Evolutionary conservation across 2,888 invertebrate genomes (phyloP).

Genomic region (Ormyrus rosae): DNA sequence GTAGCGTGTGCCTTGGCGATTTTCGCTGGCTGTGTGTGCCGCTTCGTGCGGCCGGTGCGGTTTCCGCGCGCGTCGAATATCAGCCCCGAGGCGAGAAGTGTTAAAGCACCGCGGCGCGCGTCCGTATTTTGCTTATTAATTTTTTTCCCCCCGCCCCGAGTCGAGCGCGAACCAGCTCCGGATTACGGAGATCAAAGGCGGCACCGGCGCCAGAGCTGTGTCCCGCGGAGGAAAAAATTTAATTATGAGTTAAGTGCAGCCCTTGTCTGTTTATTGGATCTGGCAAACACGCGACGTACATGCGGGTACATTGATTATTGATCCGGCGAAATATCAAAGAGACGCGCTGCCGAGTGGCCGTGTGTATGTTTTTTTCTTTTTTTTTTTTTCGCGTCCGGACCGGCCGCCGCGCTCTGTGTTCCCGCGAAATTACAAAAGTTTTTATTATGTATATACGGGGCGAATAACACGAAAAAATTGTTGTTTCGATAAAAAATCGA

Average conservation of each 20-base stretch:
- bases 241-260: conserved; percentile 51
- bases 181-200: conserved; percentile 53
- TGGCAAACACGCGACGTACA: background rate
- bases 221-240: conserved; percentile 39
- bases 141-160: conserved; percentile 16
- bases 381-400: no score
- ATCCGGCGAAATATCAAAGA: conserved; percentile 8
- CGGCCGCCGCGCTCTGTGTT: no score
- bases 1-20: conserved; percentile 29
- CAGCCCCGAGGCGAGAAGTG: conserved; percentile 32
- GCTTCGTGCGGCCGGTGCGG: conserved; percentile 7
- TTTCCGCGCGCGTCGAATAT: conserved; percentile 27
- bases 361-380: conserved; percentile 2
- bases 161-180: conserved; percentile 1
- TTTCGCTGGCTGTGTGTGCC: conserved; percentile 5
- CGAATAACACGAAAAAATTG: no score
- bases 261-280: conserved; percentile 30
- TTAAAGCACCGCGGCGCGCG: background rate
- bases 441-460: no score
- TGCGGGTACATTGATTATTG: conserved; percentile 26
- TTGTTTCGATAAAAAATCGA: no score
- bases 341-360: background rate
- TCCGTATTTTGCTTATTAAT: conserved; percentile 47
- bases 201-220: background rate
- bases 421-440: no score